A percentile compares a stretch with the other conserved stretches of the same genome.
Conservation (phyloP, 2,113 vertebrate genomes). For the Canis aureus region DNA sequence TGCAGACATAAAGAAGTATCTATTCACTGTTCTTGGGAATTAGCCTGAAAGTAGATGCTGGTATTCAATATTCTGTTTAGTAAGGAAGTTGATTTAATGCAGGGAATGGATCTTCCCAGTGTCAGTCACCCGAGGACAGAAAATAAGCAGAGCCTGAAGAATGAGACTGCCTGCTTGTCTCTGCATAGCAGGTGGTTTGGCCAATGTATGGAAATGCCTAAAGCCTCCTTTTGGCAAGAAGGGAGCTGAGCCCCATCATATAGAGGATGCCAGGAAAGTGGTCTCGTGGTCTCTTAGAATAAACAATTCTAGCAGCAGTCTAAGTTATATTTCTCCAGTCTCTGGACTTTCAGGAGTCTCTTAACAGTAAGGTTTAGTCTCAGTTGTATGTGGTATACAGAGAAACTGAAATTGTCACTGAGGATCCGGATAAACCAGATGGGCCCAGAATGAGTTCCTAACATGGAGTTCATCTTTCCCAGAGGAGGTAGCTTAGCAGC, state of each 20-base stretch:
- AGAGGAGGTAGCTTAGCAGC: background rate
- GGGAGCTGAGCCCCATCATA: background rate
- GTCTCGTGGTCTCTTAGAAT: background rate
- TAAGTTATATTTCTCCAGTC: background rate
- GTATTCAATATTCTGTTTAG: background rate
- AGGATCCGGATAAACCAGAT: background rate
- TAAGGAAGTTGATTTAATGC: constrained; percentile 16
- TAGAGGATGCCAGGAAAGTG: background rate
- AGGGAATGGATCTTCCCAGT: background rate
- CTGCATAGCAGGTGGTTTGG: background rate
- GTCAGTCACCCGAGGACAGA: background rate
- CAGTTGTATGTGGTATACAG: background rate
- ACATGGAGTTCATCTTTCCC: background rate
- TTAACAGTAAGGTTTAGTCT: background rate
- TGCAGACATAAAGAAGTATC: background rate
- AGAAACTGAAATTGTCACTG: background rate
- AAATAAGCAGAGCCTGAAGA: background rate
- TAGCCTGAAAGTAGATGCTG: background rate
- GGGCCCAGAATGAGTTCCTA: background rate
- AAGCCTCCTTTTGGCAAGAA: background rate
- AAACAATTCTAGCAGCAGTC: background rate
- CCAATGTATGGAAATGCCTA: background rate
- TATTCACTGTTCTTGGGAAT: background rate
- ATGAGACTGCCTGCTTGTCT: background rate
- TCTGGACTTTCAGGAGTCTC: background rate